Evolutionary conservation across 2,113 vertebrate genomes (phyloP), one percentile per base, ranked within the genome.

Genomic region (Stigmatopora argus): DNA sequence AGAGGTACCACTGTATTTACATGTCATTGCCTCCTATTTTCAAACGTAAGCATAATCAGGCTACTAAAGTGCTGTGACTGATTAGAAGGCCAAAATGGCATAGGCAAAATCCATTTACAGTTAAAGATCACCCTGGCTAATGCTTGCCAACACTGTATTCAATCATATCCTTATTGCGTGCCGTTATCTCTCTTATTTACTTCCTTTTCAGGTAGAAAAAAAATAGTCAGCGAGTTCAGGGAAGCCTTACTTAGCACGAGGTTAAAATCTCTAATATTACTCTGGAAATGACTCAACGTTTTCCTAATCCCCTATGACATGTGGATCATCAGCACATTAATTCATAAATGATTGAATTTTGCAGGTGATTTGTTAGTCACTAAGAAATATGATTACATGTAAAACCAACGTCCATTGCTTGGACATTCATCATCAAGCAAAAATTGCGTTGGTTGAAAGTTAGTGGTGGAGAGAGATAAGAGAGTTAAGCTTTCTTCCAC

Each of bases 241-340:
- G 38, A 45, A 61, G 41, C 35, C 59, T 44, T 45, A 19, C 38
- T 13, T 13, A 38, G 41, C 41, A 61, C 59, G 12, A 15, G 38
- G 19, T 61, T 61, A 45, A 61, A 14, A 44, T 19, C 38, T 45
- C 41, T 44, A 11, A 21, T 44, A 61, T 14, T 21, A 61, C n/a
- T 4, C 11, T n/a, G 3, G 35, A 21, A 21, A 61, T 44, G 38
- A 61, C 38, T 61, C 58, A 45, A 12, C 19, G 12, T 6, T 61
- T 61, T 61, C 38, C 59, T 61, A 61, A 61, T 61, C 41, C 59
- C 8, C 41, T 23, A 23, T 21, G 59, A 61, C 59, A 45, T 21
- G 7, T 8, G 13, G 59, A 61, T 61, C 59, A 61, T 61, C 41
- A 45, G 19, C 59, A 61, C 59, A 61, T 45, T 21, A 61, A 44